Conservation (phyloP, 1,140 invertebrate genomes). For the Eumeta japonica region DNA sequence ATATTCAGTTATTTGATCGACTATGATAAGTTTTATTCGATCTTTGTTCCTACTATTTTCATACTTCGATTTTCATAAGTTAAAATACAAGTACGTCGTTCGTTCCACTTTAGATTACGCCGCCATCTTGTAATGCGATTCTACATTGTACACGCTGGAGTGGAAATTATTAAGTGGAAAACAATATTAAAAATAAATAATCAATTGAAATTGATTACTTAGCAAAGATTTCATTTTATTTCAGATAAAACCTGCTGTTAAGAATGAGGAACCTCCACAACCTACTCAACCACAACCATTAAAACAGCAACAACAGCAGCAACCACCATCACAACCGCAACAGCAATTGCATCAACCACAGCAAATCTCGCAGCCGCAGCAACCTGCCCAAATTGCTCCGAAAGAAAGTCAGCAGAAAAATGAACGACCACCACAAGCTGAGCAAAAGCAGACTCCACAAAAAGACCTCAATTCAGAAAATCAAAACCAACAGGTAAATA, state of each 20-base stretch:
- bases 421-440: conserved; percentile 17
- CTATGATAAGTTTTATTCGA: too few species aligned
- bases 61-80: too few species aligned
- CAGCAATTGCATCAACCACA: conserved; percentile 11
- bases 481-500: conserved; percentile 7
- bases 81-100: too few species aligned
- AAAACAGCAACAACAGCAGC: conserved; percentile 17
- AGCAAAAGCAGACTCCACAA: conserved; percentile 11
- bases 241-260: conserved; percentile 1
- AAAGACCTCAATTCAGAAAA: conserved; percentile 15
- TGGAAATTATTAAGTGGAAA: too few species aligned
- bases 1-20: too few species aligned
- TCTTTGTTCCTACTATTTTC: too few species aligned
- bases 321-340: conserved; percentile 11
- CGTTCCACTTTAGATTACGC: too few species aligned
- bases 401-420: conserved; percentile 15
- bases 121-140: too few species aligned
- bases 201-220: too few species aligned
- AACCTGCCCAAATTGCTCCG: conserved; percentile 10
- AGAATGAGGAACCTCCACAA: neutral
- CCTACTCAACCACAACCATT: conserved; percentile 13
- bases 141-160: too few species aligned
- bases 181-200: too few species aligned
- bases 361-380: conserved; percentile 13
- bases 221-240: too few species aligned